Evolutionary conservation across 2,888 invertebrate species (phyloP).

Genomic region (Polydrusus tereticollis): DNA sequence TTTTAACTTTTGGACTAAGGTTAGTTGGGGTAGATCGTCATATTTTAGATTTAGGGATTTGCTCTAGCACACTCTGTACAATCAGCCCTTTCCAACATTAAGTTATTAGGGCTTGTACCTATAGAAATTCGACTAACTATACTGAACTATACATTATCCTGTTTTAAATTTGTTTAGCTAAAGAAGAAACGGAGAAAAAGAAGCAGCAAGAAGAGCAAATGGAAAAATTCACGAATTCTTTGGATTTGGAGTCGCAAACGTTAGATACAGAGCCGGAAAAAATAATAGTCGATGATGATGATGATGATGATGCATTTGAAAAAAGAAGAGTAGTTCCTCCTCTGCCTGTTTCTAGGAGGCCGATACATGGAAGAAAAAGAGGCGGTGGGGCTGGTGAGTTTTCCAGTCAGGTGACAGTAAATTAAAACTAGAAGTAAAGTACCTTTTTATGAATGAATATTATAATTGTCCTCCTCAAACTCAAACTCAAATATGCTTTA

Average conservation of each 20-base stretch:
- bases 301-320: constrained; percentile 7
- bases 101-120: no score
- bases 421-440: no score
- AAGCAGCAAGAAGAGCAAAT: constrained; percentile 23
- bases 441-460: no score
- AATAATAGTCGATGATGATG: constrained; percentile 27
- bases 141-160: background rate
- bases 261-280: constrained; percentile 29
- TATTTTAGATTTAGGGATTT: no score
- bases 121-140: no score
- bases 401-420: no score
- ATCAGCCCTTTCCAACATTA: no score
- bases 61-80: no score
- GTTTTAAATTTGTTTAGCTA: background rate
- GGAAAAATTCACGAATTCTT: constrained; percentile 23
- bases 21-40: no score
- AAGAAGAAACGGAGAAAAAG: constrained; percentile 17
- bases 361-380: constrained; percentile 23
- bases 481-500: no score
- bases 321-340: constrained; percentile 25
- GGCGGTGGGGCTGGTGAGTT: constrained; percentile 12
- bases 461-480: no score
- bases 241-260: constrained; percentile 13
- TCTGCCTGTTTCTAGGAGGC: constrained; percentile 9
- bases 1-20: no score